Evolutionary conservation across 2,113 vertebrate species (phyloP).

Genomic region (Albula goreensis): DNA sequence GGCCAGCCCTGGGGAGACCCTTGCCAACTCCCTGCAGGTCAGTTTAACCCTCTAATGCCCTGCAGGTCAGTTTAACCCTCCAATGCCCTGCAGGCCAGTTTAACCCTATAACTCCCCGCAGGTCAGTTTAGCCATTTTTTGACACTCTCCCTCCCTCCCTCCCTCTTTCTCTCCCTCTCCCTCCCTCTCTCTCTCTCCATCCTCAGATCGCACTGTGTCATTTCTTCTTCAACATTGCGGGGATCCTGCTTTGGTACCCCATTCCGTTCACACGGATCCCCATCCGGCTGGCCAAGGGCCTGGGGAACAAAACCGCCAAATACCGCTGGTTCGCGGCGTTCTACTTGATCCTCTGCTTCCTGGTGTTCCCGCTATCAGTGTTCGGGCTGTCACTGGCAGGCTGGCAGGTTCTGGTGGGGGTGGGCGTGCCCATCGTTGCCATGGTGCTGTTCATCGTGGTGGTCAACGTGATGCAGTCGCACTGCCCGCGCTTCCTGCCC

Average conservation of each 20-base stretch:
- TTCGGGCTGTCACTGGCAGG: conserved; percentile 88
- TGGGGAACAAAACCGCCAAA: conserved; percentile 81
- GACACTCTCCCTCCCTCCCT: too few relatives aligned
- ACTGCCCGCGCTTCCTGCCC: conserved; percentile 68
- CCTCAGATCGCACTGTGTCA: conserved; percentile 91
- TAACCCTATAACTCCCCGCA: too few relatives aligned
- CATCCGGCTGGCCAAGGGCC: conserved; percentile 79
- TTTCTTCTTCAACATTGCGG: conserved; percentile 96
- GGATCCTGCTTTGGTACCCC: conserved; percentile 90
- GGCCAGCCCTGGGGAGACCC: conserved; percentile 83
- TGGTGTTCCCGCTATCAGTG: conserved; percentile 76
- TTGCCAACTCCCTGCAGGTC: conserved; percentile 87
- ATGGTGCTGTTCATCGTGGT: conserved; percentile 67
- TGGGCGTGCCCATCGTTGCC: conserved; percentile 73
- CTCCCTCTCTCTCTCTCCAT: neutral
- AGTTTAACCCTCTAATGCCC: conserved; percentile 36
- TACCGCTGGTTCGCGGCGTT: conserved; percentile 93
- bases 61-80: too few relatives aligned
- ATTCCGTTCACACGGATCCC: conserved; percentile 84
- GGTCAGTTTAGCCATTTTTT: too few relatives aligned
- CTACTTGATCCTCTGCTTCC: conserved; percentile 85
- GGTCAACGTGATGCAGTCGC: conserved; percentile 80
- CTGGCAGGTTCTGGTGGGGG: conserved; percentile 84
- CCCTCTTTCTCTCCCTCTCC: neutral
- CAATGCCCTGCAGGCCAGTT: neutral